Conservation (phyloP, 2,797 vertebrate species). For the Falco biarmicus region DNA sequence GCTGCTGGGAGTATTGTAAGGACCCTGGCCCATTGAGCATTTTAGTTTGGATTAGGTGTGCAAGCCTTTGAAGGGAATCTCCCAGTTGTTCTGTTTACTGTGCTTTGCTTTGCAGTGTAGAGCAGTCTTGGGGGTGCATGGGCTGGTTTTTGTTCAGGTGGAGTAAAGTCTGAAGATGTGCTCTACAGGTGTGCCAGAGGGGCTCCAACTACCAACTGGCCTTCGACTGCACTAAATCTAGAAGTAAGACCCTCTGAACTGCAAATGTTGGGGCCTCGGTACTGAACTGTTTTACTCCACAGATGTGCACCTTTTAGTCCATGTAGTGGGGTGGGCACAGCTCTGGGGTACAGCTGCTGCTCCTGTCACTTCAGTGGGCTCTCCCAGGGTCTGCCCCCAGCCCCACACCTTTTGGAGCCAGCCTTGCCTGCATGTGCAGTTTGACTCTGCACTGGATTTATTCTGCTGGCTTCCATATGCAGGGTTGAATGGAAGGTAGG, state of each 20-base stretch:
- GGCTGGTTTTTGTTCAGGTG: neutral
- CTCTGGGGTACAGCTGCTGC: neutral
- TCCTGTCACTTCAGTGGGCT: neutral
- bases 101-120: neutral
- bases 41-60: neutral
- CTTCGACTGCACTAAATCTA: neutral
- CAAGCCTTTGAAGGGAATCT: neutral
- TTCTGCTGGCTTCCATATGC: neutral
- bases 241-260: neutral
- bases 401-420: neutral
- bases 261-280: neutral
- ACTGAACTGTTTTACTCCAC: neutral
- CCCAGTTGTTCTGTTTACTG: rapidly evolving
- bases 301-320: neutral
- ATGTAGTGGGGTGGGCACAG: neutral
- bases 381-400: neutral
- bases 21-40: neutral
- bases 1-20: neutral
- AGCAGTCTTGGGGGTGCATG: neutral
- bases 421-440: neutral
- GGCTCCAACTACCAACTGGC: neutral
- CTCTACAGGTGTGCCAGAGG: neutral
- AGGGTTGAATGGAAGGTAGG: neutral
- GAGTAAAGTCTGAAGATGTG: neutral
- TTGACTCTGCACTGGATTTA: neutral